phyloP scores from a whole-genome alignment of 23 tunicate species.

The Styela plicata region DNA sequence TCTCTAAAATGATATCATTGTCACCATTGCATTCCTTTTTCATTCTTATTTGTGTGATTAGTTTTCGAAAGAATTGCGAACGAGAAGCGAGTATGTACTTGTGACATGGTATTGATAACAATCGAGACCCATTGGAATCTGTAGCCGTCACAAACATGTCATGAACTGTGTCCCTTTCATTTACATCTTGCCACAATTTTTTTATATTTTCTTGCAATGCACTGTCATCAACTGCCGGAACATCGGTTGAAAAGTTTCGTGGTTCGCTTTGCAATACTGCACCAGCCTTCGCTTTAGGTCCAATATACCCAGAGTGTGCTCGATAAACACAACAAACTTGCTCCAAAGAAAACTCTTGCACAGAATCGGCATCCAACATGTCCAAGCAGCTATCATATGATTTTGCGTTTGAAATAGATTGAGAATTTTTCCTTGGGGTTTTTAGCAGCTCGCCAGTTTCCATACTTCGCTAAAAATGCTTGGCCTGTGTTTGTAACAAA shows the following conservation, averaged over 20 bases:
- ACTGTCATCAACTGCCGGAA: slow-evolving; percentile 13
- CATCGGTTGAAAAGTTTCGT: slow-evolving; percentile 62
- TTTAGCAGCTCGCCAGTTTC: slow-evolving; percentile 25
- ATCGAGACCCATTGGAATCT: neutral
- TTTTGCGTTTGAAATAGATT: neutral
- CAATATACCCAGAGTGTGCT: slow-evolving; percentile 57
- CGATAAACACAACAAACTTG: slow-evolving; percentile 64
- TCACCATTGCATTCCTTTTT: neutral
- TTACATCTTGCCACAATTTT: neutral
- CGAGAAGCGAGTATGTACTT: slow-evolving; percentile 4
- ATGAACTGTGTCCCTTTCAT: slow-evolving; percentile 13
- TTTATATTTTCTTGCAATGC: slow-evolving; percentile 7
- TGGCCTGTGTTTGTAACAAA: slow-evolving; percentile 19
- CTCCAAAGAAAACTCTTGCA: slow-evolving; percentile 57
- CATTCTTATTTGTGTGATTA: neutral
- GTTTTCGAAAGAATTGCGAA: slow-evolving; percentile 7
- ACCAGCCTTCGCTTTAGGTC: slow-evolving; percentile 62
- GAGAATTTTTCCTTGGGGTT: neutral
- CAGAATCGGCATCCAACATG: slow-evolving; percentile 54
- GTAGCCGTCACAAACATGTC: slow-evolving; percentile 3
- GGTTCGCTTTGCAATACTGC: slow-evolving; percentile 76
- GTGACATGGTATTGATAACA: slow-evolving; percentile 21
- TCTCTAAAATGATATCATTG: neutral
- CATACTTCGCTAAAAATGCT: slow-evolving; percentile 24
- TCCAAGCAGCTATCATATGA: slow-evolving; percentile 44